Conservation (phyloP, 2,797 vertebrate species). For the Parauchenoglanis punctatus region DNA sequence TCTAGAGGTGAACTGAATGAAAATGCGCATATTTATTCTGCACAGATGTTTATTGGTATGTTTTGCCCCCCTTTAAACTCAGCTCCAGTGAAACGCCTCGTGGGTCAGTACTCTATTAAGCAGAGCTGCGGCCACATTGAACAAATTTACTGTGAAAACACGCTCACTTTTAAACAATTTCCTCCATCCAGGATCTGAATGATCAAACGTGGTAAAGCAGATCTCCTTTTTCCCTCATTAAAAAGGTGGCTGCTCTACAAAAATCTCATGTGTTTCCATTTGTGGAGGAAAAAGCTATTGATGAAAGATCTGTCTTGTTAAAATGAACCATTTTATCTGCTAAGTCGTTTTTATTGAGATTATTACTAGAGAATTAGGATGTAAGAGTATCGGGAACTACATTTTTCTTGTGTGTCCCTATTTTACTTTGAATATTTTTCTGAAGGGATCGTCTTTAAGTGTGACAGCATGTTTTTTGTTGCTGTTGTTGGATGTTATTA, state of each 20-base stretch:
- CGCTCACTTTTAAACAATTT: conserved; percentile 63
- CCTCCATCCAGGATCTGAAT: conserved; percentile 62
- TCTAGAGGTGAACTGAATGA: conserved; percentile 52
- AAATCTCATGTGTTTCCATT: conserved; percentile 74
- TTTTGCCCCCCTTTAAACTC: conserved; percentile 50
- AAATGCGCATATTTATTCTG: conserved; percentile 62
- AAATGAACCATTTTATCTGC: conserved; percentile 64
- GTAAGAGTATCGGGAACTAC: conserved; percentile 68
- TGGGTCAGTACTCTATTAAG: conserved; percentile 65
- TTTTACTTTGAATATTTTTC: conserved; percentile 52
- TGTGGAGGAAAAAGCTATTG: conserved; percentile 56
- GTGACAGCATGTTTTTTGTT: background rate
- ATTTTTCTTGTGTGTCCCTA: conserved; percentile 64
- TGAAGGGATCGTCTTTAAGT: conserved; percentile 10
- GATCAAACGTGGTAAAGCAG: conserved; percentile 67
- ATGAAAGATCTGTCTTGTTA: conserved; percentile 69
- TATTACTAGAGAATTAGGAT: conserved; percentile 69
- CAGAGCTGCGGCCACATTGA: conserved; percentile 59
- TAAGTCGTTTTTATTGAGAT: conserved; percentile 69
- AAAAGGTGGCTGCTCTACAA: conserved; percentile 56
- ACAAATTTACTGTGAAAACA: conserved; percentile 66
- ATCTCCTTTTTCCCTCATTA: conserved; percentile 62
- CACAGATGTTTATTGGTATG: conserved; percentile 60
- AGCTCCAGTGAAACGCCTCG: conserved; percentile 49
- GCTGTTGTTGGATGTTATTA: background rate